Evolutionary conservation across 37 sponge, comb jelly and placozoan species (phyloP), one percentile per base, ranked within the genome.

Genomic region (Agelas oroides): DNA sequence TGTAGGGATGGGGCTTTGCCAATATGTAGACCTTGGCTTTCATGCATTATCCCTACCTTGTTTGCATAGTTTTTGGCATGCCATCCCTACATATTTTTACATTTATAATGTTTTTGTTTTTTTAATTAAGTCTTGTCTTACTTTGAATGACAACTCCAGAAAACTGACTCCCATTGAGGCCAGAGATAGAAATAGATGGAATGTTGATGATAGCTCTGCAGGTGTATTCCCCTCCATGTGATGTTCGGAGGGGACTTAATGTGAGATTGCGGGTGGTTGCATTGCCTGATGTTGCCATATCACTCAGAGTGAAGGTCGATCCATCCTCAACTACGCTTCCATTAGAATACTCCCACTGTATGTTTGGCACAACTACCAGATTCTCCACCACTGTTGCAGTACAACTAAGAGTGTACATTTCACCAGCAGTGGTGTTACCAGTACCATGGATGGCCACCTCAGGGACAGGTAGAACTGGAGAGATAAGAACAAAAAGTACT

Each of bases 211-310:
- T 77, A 60, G 76, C 86, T 36, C 31, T 40, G 35, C 86, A 85
- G 59, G 1, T 77, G 78, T 85, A 85, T 60, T 70, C 59, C 20
- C 78, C 86, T 70, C 60, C 86, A 68, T 85, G 78, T 24, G 86
- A 77, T 28, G 77, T 70, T 0, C 69, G 39, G 0, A 85, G 71
- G 31, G 77, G 59, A 37, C 8, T 32, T 34, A 85, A 85, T 1
- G 40, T 66, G 32, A 84, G 65, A 15, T 24, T 64, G 8, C 52
- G 25, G 53, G 33, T 69, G 18, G 27, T 46, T 3, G 46, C 8
- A 8, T 46, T 46, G 3, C 46, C 46, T 46, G 46, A 46, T 12
- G 46, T 46, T 8, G 8, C 8, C 8, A 8, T 3, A 46, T 8
- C 14, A 33, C 5, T 2, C 21, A 57, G 20, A 12, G 46, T 12